Evolutionary conservation across 92 coral and sea anemone species (phyloP).

Genomic region (Palythoa caribaeorum): DNA sequence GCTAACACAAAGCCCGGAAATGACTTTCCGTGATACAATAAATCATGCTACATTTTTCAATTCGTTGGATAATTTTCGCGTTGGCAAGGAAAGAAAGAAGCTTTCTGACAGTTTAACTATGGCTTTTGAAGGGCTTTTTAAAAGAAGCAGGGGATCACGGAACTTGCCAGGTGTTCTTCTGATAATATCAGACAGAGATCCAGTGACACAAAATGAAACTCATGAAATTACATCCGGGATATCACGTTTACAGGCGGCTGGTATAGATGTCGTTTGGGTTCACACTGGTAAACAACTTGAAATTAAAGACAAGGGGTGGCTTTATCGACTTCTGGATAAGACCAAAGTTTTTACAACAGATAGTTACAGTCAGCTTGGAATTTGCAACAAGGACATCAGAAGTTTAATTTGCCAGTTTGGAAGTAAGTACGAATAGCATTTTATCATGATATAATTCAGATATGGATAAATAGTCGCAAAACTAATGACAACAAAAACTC

Average conservation of each 20-base stretch:
- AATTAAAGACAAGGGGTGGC: neutral
- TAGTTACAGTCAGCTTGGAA: conserved; percentile 15
- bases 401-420: neutral
- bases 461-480: neutral
- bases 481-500: neutral
- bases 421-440: neutral
- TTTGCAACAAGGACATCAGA: conserved; percentile 6
- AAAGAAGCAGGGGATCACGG: conserved; percentile 8
- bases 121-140: conserved; percentile 8
- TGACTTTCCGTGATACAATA: conserved; percentile 12
- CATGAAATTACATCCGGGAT: neutral
- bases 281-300: neutral
- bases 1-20: neutral
- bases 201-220: neutral
- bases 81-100: conserved; percentile 2
- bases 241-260: neutral
- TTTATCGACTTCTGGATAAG: neutral
- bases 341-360: neutral
- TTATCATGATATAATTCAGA: neutral
- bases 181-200: conserved; percentile 1
- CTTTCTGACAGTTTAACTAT: conserved; percentile 5
- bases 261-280: neutral
- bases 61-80: neutral
- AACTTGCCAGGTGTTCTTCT: conserved; percentile 8
- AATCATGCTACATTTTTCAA: neutral